A percentile compares a stretch with the other conserved stretches of the same genome.
Evolutionary conservation across 1,140 invertebrate species (phyloP).

Genomic region (Leptinotarsa defecta): DNA sequence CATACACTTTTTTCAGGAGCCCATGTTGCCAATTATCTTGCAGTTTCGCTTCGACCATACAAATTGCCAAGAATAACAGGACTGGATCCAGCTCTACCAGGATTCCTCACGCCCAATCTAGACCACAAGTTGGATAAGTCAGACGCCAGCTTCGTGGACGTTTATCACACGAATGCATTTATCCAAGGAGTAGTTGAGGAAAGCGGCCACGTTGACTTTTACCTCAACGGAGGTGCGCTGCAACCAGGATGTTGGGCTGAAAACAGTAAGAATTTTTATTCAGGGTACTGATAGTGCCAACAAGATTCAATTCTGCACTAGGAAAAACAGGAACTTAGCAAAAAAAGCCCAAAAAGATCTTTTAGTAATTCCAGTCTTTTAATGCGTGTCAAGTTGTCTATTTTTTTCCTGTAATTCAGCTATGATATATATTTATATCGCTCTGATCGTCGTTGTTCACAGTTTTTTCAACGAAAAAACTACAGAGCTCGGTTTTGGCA

Average conservation of each 20-base stretch:
- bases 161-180: constrained; percentile 75
- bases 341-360: too few species aligned
- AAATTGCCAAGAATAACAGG: constrained; percentile 66
- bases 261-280: constrained; percentile 33
- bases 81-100: constrained; percentile 70
- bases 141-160: constrained; percentile 74
- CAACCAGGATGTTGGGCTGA: constrained; percentile 69
- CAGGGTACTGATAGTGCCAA: background rate
- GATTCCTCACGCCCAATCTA: constrained; percentile 62
- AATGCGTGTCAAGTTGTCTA: too few species aligned
- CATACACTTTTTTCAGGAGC: constrained; percentile 34
- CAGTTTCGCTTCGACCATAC: constrained; percentile 60
- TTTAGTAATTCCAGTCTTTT: too few species aligned
- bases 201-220: constrained; percentile 75
- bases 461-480: too few species aligned
- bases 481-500: too few species aligned
- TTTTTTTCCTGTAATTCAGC: too few species aligned
- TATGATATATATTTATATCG: too few species aligned
- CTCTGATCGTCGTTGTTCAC: too few species aligned
- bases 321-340: too few species aligned
- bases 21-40: constrained; percentile 61
- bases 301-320: too few species aligned
- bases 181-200: constrained; percentile 66
- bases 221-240: constrained; percentile 71
- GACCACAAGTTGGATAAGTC: constrained; percentile 68